Evolutionary conservation across 2,888 invertebrate species (phyloP).

Genomic region (Gibbula magus): DNA sequence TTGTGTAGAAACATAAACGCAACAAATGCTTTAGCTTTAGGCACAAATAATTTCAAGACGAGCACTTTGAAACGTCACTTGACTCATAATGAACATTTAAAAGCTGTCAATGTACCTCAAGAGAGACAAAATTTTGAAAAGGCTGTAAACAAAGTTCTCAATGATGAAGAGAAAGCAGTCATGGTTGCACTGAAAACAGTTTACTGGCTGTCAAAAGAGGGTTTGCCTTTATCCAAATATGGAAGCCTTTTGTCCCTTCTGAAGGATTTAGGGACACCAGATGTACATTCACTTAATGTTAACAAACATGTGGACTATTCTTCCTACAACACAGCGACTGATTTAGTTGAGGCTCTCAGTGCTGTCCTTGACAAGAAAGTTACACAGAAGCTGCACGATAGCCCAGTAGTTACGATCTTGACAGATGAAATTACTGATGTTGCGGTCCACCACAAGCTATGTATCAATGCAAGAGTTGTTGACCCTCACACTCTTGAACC

Average conservation of each 20-base stretch:
- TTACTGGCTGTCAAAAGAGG: constrained; percentile 35
- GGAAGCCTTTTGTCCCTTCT: constrained; percentile 25
- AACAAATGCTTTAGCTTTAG: too few relatives aligned
- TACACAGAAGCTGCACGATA: constrained; percentile 23
- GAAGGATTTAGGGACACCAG: constrained; percentile 22
- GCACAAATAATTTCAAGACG: constrained; percentile 28
- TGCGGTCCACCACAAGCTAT: constrained; percentile 38
- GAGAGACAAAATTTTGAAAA: not conserved
- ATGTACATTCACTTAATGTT: constrained; percentile 18
- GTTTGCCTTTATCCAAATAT: constrained; percentile 33
- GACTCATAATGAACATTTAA: constrained; percentile 3
- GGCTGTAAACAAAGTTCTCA: not conserved
- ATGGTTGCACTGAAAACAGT: constrained; percentile 25
- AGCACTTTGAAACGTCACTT: constrained; percentile 25
- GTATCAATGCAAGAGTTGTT: constrained; percentile 31
- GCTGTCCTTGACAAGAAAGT: constrained; percentile 18
- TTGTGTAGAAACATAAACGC: too few relatives aligned
- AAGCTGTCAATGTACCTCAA: not conserved
- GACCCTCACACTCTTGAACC: constrained; percentile 32
- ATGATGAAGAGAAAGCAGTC: constrained; percentile 19
- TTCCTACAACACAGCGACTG: constrained; percentile 26
- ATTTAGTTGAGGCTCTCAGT: constrained; percentile 28
- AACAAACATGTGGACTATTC: constrained; percentile 24
- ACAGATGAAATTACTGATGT: constrained; percentile 41
- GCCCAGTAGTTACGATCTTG: constrained; percentile 33